Evolutionary conservation across 2,113 vertebrate genomes (phyloP).

Genomic region (Tetrao urogallus): DNA sequence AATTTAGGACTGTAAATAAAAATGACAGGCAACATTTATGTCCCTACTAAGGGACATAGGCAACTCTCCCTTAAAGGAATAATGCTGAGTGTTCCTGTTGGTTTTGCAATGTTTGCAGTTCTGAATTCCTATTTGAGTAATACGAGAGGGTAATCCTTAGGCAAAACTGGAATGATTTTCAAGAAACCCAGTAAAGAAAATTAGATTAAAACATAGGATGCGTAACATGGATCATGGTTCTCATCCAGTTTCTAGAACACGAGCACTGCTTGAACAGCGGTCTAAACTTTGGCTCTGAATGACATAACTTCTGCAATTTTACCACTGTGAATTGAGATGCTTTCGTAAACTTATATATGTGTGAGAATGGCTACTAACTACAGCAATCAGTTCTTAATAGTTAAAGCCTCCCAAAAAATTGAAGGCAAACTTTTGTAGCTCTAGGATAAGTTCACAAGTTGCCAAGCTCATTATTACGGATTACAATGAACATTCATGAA

Average conservation of each 20-base stretch:
- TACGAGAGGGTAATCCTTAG: not conserved
- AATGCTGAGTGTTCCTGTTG: not conserved
- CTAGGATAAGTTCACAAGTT: not conserved
- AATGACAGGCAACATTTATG: not conserved
- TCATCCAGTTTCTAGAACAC: not conserved
- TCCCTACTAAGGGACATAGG: not conserved
- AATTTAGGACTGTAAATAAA: not conserved
- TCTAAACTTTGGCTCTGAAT: not conserved
- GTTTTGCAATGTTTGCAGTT: not conserved
- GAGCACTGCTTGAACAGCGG: not conserved
- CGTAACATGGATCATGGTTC: not conserved
- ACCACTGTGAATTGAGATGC: not conserved
- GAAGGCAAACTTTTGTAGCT: not conserved
- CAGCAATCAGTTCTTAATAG: not conserved
- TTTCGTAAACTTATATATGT: not conserved
- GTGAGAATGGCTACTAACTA: not conserved
- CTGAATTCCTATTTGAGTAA: not conserved
- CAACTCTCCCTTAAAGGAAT: not conserved
- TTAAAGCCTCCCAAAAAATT: not conserved
- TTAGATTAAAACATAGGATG: not conserved
- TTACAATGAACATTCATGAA: rapidly evolving
- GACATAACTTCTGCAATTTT: not conserved
- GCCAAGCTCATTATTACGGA: not conserved
- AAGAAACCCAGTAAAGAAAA: not conserved
- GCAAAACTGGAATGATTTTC: not conserved